These are phyloP conservation scores for Dermochelys coriacea DNA, from an alignment of 2,797 vertebrate species.

Conservation along the genomic window DNA sequence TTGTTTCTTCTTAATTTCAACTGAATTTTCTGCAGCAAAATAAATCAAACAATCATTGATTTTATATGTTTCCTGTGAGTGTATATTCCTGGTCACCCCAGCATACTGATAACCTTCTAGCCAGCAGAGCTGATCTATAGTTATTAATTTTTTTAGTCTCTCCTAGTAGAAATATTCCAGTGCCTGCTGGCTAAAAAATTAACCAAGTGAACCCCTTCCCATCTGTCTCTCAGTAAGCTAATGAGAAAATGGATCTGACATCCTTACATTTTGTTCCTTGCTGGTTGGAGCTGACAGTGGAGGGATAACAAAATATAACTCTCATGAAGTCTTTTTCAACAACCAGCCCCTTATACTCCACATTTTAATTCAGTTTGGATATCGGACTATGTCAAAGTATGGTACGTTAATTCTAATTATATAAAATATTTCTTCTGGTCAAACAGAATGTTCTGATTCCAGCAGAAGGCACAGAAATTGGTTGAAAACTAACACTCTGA, in stretches of 20 bases:
- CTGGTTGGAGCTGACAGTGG: not conserved
- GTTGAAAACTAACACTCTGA: not conserved
- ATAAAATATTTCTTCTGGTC: not conserved
- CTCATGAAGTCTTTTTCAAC: not conserved
- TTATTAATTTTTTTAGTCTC: slow-evolving; percentile 14
- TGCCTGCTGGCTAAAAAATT: slow-evolving; percentile 58
- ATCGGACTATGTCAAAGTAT: not conserved
- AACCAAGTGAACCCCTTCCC: not conserved
- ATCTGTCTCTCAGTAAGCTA: slow-evolving; percentile 44
- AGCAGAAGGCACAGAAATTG: slow-evolving; percentile 25
- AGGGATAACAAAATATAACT: not conserved
- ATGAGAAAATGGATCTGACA: slow-evolving; percentile 40
- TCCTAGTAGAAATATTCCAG: slow-evolving; percentile 30
- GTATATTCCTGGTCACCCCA: not conserved
- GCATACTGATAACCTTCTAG: slow-evolving; percentile 2
- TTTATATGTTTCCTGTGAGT: not conserved
- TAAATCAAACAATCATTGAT: not conserved
- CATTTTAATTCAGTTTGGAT: not conserved
- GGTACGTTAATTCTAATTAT: not conserved
- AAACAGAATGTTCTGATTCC: not conserved
- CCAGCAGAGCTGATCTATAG: not conserved
- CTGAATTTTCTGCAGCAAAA: not conserved
- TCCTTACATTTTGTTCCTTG: not conserved
- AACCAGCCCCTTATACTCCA: not conserved
- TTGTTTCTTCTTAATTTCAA: not conserved